phyloP scores from a whole-genome alignment of 30 jellyfish, hydroid and myxozoan genomes.

The Phacellophora camtschatica region DNA sequence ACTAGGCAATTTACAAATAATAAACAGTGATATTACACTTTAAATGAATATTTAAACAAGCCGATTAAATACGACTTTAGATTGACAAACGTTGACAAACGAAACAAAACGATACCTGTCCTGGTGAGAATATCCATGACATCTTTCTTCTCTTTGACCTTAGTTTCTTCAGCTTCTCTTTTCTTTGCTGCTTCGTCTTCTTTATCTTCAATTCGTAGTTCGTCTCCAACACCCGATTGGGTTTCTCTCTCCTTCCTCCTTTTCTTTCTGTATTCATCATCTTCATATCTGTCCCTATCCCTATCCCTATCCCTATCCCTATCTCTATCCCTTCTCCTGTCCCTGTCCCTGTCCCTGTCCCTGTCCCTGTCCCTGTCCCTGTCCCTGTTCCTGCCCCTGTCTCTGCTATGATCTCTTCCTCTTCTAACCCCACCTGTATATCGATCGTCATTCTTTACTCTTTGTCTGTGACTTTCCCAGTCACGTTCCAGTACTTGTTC shows the following conservation, averaged over 20 bases:
- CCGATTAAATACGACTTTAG: no score
- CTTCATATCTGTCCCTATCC: constrained; percentile 1
- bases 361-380: not conserved
- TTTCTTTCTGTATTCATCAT: constrained; percentile 16
- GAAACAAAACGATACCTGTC: constrained; percentile 59
- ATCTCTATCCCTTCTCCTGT: not conserved
- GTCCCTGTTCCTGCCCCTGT: not conserved
- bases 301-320: constrained; percentile 1
- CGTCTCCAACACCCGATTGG: not conserved
- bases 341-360: constrained; percentile 3
- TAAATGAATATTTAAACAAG: no score
- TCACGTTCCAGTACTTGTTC: not conserved
- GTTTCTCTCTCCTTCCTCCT: not conserved
- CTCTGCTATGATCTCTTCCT: not conserved
- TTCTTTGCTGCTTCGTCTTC: not conserved
- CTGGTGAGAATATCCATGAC: constrained; percentile 79
- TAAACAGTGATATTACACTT: no score
- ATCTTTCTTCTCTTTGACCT: constrained; percentile 54
- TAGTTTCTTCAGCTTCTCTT: constrained; percentile 4
- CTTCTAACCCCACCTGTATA: not conserved
- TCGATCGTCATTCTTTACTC: constrained; percentile 20
- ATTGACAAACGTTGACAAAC: no score
- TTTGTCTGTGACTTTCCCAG: not conserved
- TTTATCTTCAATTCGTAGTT: not conserved
- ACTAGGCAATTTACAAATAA: no score